A percentile compares a stretch with the other conserved stretches of the same genome.
Conservation (phyloP, 2,797 vertebrate species). For the Poeciliopsis paucimaculata region DNA sequence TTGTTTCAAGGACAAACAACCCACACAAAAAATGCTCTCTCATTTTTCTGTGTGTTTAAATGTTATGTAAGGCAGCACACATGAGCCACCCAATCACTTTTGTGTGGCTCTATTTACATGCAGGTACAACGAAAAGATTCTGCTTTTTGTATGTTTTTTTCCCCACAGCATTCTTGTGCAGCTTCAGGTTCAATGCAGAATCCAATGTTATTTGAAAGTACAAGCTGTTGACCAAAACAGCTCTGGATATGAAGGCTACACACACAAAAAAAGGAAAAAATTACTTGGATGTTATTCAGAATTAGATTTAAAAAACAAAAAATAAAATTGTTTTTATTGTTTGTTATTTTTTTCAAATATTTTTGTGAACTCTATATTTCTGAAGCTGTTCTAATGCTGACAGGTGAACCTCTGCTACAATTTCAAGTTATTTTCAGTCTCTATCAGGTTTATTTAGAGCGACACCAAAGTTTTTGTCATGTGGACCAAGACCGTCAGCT, state of each 20-base stretch:
- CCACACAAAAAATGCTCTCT: not conserved
- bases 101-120: not conserved
- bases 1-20: not conserved
- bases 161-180: too few species aligned
- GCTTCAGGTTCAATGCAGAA: not conserved
- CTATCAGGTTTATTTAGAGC: too few species aligned
- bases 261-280: not conserved
- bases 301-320: not conserved
- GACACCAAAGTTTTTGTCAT: too few species aligned
- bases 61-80: not conserved
- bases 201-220: not conserved
- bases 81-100: not conserved
- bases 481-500: too few species aligned
- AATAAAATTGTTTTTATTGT: too few species aligned
- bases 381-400: not conserved
- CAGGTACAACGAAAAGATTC: not conserved
- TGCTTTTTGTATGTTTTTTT: not conserved
- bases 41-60: not conserved
- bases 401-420: not conserved
- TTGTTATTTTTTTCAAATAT: not conserved
- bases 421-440: not conserved
- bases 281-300: not conserved
- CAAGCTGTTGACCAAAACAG: not conserved
- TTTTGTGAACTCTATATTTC: not conserved
- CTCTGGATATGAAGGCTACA: not conserved